Evolutionary conservation across 2,888 invertebrate genomes (phyloP).

Genomic region (Ethmia dodecea): DNA sequence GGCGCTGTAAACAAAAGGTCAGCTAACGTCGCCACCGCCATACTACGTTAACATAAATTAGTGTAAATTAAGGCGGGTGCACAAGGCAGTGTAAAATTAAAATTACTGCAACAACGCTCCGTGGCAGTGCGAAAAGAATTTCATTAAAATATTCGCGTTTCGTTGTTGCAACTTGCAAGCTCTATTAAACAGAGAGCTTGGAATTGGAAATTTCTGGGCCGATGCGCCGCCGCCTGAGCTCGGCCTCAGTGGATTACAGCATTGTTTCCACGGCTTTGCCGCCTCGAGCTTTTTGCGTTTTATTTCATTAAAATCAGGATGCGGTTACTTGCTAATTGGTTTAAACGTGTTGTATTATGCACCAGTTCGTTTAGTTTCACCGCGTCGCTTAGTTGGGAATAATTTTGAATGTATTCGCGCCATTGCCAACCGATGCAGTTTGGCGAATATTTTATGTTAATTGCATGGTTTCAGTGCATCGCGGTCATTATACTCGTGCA

Average conservation of each 20-base stretch:
- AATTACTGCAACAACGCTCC: slow-evolving; percentile 29
- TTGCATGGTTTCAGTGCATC: no score
- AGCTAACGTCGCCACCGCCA: slow-evolving; percentile 5
- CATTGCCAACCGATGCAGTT: no score
- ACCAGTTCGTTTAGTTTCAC: no score
- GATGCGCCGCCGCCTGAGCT: slow-evolving; percentile 24
- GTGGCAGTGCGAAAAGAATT: slow-evolving; percentile 30
- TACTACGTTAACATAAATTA: slow-evolving; percentile 37
- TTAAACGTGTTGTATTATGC: no score
- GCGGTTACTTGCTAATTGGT: no score
- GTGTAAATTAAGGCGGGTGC: slow-evolving; percentile 31
- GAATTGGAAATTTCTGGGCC: slow-evolving; percentile 30
- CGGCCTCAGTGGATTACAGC: slow-evolving; percentile 32
- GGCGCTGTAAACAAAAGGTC: slow-evolving; percentile 11
- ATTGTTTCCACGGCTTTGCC: slow-evolving; percentile 23
- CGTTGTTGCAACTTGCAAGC: slow-evolving; percentile 18
- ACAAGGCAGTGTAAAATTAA: slow-evolving; percentile 31
- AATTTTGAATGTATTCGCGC: no score
- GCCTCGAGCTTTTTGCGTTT: not conserved
- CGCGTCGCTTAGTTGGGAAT: no score
- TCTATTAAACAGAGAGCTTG: slow-evolving; percentile 34
- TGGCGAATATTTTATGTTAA: no score
- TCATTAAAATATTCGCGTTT: slow-evolving; percentile 41
- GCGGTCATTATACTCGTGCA: no score
- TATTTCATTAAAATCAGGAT: no score